phyloP scores from a whole-genome alignment of 1,140 invertebrate species.

The Bombus superbus region DNA sequence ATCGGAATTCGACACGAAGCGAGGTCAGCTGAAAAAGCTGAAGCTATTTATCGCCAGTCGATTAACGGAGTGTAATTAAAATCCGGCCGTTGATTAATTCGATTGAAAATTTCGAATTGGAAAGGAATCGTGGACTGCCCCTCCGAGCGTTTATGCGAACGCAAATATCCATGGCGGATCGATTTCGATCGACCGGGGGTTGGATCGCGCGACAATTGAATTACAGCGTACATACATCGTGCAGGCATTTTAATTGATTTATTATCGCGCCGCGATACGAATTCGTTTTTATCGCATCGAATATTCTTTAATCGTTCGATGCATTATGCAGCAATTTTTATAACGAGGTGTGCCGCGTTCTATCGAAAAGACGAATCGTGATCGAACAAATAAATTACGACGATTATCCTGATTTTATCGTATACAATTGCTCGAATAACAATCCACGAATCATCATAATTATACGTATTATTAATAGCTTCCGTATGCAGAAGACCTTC shows the following conservation, averaged over 20 bases:
- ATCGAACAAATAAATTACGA: background rate
- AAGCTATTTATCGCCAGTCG: conserved; percentile 24
- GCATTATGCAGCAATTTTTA: background rate
- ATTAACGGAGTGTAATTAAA: conserved; percentile 23
- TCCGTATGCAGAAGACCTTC: background rate
- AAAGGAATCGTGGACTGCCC: background rate
- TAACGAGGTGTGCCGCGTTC: background rate
- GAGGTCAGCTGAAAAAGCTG: background rate
- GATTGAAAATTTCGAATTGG: conserved; percentile 21
- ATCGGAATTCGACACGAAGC: too few relatives aligned
- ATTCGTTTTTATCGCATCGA: conserved; percentile 53
- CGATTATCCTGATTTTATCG: background rate
- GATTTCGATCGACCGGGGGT: conserved; percentile 32
- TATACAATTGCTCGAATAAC: background rate
- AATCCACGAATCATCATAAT: background rate
- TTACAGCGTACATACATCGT: conserved; percentile 30
- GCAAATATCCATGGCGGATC: conserved; percentile 49
- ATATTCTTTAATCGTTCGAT: background rate
- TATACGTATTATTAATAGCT: background rate
- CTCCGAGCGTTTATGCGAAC: conserved; percentile 5
- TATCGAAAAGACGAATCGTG: background rate
- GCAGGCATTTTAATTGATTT: conserved; percentile 56
- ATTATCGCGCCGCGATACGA: conserved; percentile 32
- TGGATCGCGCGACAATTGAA: conserved; percentile 27
- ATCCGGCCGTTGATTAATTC: conserved; percentile 11